phyloP scores from a whole-genome alignment of 2,888 invertebrate genomes.

The Oligia fasciuncula region DNA sequence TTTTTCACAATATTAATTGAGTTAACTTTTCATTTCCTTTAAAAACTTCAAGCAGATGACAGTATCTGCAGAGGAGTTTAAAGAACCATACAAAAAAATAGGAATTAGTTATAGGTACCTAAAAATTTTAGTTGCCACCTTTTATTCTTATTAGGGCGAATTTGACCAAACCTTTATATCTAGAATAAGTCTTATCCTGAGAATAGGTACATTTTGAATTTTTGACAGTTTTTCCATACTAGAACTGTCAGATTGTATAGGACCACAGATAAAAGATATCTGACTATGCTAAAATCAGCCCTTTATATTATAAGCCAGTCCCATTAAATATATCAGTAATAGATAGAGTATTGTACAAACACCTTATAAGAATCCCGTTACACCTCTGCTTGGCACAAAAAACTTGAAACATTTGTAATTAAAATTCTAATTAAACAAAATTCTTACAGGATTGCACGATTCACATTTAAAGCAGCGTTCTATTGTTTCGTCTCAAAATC shows the following conservation, averaged over 20 bases:
- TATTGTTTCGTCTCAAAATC: conserved; percentile 54
- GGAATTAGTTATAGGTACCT: background rate
- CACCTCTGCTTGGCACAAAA: background rate
- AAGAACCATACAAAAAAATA: background rate
- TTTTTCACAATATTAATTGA: conserved; percentile 31
- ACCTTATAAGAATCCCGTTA: conserved; percentile 11
- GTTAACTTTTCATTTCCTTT: background rate
- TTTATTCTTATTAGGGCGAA: background rate
- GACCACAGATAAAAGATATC: background rate
- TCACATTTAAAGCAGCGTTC: conserved; percentile 27
- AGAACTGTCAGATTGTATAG: background rate
- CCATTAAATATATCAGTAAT: background rate
- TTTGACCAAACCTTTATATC: background rate
- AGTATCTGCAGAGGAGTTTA: too few relatives aligned
- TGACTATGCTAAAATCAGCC: background rate
- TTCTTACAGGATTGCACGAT: conserved; percentile 40
- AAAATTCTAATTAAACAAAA: conserved; percentile 53
- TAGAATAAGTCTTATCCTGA: background rate
- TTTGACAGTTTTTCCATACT: background rate
- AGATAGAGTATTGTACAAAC: background rate
- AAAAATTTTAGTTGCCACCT: background rate
- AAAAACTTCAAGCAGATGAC: conserved; percentile 1
- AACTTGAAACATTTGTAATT: conserved; percentile 2
- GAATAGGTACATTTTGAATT: background rate
- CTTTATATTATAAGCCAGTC: too few relatives aligned